Percentiles rank a stretch among this genome's conserved stretches.
Evolutionary conservation across 2,113 vertebrate genomes (phyloP).

Genomic region (Triplophysa rosa): DNA sequence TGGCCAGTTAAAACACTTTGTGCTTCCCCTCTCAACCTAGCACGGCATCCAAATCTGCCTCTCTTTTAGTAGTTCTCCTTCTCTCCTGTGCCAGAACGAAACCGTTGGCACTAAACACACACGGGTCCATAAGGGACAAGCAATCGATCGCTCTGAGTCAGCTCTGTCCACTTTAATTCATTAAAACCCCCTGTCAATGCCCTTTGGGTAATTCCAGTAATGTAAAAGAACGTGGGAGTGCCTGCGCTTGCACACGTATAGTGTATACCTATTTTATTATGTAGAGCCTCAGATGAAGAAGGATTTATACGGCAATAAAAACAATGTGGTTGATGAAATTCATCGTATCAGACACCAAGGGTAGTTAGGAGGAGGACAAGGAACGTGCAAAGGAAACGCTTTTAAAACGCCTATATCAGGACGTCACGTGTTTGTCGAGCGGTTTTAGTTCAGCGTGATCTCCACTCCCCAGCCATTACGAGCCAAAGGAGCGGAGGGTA

Average conservation of each 20-base stretch:
- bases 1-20: constrained; percentile 41
- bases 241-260: constrained; percentile 44
- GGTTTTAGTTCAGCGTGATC: constrained; percentile 7
- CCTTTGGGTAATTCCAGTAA: constrained; percentile 76
- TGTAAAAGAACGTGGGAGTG: constrained; percentile 59
- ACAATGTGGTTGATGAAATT: not conserved
- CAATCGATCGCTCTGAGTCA: constrained; percentile 76
- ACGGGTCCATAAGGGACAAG: constrained; percentile 62
- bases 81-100: constrained; percentile 26
- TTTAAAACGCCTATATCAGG: not conserved
- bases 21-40: constrained; percentile 18
- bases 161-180: constrained; percentile 79
- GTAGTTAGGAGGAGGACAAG: not conserved
- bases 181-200: constrained; percentile 73
- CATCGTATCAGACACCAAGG: not conserved
- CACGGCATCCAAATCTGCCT: constrained; percentile 15
- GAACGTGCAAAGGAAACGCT: not conserved
- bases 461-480: not conserved
- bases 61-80: constrained; percentile 42
- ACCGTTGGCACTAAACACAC: constrained; percentile 53
- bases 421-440: not conserved
- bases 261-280: not conserved
- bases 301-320: not conserved
- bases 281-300: not conserved
- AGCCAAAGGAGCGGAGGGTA: constrained; percentile 47